A percentile compares a stretch with the other conserved stretches of the same genome.
These are phyloP conservation scores for Gymnocheta viridis DNA, from an alignment of 2,888 invertebrate species.

Conservation along the genomic window DNA sequence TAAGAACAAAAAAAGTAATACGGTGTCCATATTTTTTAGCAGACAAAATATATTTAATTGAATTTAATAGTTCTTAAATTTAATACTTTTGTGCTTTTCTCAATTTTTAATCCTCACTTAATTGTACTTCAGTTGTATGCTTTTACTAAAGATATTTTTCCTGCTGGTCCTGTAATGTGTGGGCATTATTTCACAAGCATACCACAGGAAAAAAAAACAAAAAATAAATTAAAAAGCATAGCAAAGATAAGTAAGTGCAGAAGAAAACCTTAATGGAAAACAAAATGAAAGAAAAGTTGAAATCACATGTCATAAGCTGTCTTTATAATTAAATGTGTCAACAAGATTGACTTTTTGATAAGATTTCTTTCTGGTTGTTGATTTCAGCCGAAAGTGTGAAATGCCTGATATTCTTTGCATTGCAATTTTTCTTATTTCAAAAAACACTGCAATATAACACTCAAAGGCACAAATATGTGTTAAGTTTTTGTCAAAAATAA, in stretches of 20 bases:
- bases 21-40: background rate
- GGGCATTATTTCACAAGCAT: constrained; percentile 22
- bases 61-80: background rate
- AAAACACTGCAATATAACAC: background rate
- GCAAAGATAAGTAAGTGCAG: constrained; percentile 6
- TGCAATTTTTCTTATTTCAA: background rate
- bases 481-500: constrained; percentile 4
- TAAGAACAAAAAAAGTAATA: background rate
- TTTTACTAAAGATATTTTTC: background rate
- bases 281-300: constrained; percentile 42
- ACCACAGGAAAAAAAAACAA: background rate
- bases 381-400: constrained; percentile 60
- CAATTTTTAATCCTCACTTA: constrained; percentile 5
- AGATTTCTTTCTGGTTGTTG: constrained; percentile 55
- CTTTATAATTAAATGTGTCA: constrained; percentile 70
- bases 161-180: background rate
- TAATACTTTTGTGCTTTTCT: background rate
- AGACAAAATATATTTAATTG: background rate
- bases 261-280: constrained; percentile 42
- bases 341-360: constrained; percentile 70
- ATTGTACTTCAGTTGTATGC: constrained; percentile 24
- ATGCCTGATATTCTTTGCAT: constrained; percentile 18
- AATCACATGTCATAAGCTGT: constrained; percentile 72
- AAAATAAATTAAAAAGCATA: background rate
- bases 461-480: background rate